Conservation (phyloP, 2,113 vertebrate genomes). For the Crotalus helleri region DNA sequence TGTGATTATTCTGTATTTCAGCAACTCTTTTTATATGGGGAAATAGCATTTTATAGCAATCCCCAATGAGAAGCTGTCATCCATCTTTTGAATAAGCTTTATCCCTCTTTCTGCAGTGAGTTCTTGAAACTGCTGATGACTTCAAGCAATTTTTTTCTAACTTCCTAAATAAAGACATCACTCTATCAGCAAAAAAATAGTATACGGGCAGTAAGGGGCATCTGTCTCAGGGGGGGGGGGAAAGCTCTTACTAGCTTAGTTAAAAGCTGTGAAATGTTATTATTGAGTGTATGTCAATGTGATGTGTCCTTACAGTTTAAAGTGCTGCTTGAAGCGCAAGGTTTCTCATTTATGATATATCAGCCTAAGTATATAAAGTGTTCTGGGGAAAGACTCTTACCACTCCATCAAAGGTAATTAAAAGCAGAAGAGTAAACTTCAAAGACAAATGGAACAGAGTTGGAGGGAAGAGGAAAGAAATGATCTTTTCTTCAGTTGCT, state of each 20-base stretch:
- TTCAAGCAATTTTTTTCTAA: constrained; percentile 71
- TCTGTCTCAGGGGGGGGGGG: constrained; percentile 36
- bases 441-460: constrained; percentile 65
- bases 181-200: constrained; percentile 62
- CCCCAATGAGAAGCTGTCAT: constrained; percentile 72
- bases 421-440: constrained; percentile 64
- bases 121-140: constrained; percentile 69
- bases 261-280: constrained; percentile 70
- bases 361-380: constrained; percentile 62
- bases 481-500: constrained; percentile 45
- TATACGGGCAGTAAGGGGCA: constrained; percentile 60
- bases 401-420: constrained; percentile 71
- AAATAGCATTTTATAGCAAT: constrained; percentile 67
- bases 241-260: constrained; percentile 52
- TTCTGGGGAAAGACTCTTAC: constrained; percentile 55
- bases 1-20: constrained; percentile 49
- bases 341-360: constrained; percentile 66
- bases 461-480: constrained; percentile 1
- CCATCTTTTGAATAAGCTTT: constrained; percentile 70
- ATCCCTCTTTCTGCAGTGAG: constrained; percentile 61
- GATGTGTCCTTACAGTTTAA: constrained; percentile 66
- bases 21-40: constrained; percentile 68
- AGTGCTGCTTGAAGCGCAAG: constrained; percentile 62
- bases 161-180: constrained; percentile 74
- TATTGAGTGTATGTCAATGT: constrained; percentile 60